Evolutionary conservation across 2,797 vertebrate genomes (phyloP).

Genomic region (Phyllotis vaccarum): DNA sequence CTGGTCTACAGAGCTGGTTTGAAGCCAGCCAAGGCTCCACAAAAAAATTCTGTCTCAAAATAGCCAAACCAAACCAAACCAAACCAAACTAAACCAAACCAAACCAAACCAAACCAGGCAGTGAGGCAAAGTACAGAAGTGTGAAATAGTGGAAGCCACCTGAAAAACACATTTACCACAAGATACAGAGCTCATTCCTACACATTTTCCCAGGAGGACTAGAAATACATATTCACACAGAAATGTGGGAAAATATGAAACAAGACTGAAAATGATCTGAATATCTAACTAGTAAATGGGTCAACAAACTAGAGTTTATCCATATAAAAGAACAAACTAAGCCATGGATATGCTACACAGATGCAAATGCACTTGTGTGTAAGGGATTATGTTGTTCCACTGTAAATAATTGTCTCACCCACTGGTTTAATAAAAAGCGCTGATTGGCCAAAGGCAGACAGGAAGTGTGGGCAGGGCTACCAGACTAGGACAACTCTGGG

Average conservation of each 20-base stretch:
- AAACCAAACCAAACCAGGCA: too few relatives aligned
- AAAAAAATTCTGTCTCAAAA: not conserved
- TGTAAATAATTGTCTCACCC: too few relatives aligned
- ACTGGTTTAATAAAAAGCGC: too few relatives aligned
- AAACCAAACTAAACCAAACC: too few relatives aligned
- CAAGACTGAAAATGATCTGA: not conserved
- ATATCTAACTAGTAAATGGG: not conserved
- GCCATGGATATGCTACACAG: not conserved
- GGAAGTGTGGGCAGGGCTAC: too few relatives aligned
- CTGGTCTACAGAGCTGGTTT: not conserved
- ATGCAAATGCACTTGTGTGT: not conserved
- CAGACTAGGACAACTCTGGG: too few relatives aligned
- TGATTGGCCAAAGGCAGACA: too few relatives aligned
- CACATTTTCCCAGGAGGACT: constrained; percentile 21
- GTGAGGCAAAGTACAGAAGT: not conserved
- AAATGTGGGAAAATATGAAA: not conserved
- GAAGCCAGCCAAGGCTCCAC: not conserved
- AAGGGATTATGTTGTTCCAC: too few relatives aligned
- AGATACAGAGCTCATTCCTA: not conserved
- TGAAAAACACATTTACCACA: not conserved
- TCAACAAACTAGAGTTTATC: not conserved
- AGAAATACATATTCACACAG: constrained; percentile 7
- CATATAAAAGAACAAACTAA: not conserved
- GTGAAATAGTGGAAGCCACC: not conserved
- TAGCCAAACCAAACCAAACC: not conserved